phyloP scores from a whole-genome alignment of 2,797 vertebrate species.

The Poecile montanus region DNA sequence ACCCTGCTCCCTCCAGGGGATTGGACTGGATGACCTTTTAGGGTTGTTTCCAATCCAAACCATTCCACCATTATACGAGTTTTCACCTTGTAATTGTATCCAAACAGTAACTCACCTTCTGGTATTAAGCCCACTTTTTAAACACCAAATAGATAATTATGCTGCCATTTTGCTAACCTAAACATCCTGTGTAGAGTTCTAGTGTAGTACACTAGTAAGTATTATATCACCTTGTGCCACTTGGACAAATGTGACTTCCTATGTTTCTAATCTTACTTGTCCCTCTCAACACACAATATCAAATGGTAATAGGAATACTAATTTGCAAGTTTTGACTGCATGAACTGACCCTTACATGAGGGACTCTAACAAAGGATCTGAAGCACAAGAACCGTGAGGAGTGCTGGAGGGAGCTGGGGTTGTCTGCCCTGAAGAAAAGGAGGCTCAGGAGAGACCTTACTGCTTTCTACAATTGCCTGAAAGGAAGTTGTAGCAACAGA shows the following conservation, averaged over 20 bases:
- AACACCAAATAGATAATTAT: background rate
- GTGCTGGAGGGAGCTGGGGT: fast-evolving
- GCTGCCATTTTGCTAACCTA: background rate
- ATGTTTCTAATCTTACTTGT: background rate
- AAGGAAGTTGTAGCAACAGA: background rate
- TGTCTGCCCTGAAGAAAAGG: background rate
- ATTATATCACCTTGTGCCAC: background rate
- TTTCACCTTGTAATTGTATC: background rate
- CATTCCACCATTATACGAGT: background rate
- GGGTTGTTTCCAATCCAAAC: background rate
- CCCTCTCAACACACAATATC: fast-evolving
- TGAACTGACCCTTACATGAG: background rate
- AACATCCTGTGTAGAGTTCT: background rate
- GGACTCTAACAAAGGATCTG: background rate
- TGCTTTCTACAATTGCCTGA: background rate
- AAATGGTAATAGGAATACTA: background rate
- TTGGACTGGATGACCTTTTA: background rate
- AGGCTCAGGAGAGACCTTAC: background rate
- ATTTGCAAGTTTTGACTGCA: background rate
- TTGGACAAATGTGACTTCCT: background rate
- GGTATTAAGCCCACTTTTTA: background rate
- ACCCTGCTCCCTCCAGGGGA: background rate
- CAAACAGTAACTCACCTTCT: background rate
- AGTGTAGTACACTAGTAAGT: background rate
- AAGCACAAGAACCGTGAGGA: background rate